phyloP scores from a whole-genome alignment of 2,797 vertebrate genomes.

The Thalassophryne amazonica region DNA sequence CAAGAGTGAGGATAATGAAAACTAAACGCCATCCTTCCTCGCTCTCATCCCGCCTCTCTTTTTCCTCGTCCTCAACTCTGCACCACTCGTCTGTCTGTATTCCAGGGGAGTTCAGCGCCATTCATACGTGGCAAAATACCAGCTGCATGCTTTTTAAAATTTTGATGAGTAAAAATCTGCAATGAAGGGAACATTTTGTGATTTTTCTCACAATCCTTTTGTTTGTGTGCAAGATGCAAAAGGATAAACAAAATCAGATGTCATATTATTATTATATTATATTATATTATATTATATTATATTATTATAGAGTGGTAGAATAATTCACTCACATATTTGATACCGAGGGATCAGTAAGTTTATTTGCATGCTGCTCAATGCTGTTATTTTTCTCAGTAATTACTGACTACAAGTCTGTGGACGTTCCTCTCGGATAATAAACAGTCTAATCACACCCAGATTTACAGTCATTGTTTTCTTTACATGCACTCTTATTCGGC shows the following conservation, averaged over 20 bases:
- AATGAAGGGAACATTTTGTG: constrained; percentile 19
- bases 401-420: constrained; percentile 15
- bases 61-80: constrained; percentile 41
- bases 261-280: no score
- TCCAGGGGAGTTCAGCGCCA: constrained; percentile 36
- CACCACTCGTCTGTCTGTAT: constrained; percentile 37
- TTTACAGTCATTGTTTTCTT: constrained; percentile 39
- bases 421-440: constrained; percentile 43
- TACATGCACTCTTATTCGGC: constrained; percentile 2
- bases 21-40: constrained; percentile 51
- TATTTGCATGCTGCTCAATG: constrained; percentile 24
- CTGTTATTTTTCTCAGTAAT: constrained; percentile 28
- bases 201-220: constrained; percentile 33
- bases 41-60: constrained; percentile 18
- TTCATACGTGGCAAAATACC: constrained; percentile 1
- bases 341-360: constrained; percentile 25
- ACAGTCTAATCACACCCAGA: constrained; percentile 46
- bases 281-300: no score
- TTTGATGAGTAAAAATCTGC: constrained; percentile 27
- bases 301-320: constrained; percentile 1
- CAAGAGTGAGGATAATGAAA: constrained; percentile 62
- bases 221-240: not conserved
- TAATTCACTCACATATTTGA: constrained; percentile 16
- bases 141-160: constrained; percentile 27
- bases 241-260: constrained; percentile 8